Percentiles rank a stretch among this genome's conserved stretches.
Conservation (phyloP, 2,797 vertebrate genomes). For the Epinephelus coioides region DNA sequence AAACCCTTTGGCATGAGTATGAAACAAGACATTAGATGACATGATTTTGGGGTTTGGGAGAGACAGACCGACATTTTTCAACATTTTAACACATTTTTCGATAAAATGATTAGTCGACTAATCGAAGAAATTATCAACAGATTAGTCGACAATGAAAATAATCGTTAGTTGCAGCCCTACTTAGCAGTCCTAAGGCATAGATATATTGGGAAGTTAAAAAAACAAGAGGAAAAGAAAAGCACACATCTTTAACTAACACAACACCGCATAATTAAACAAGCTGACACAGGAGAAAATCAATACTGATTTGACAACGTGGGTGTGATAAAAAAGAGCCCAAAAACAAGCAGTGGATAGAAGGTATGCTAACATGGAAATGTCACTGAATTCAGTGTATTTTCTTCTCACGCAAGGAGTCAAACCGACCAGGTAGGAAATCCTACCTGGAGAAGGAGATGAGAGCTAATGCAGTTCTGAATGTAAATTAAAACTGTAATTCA, state of each 20-base stretch:
- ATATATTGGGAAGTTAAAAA: no score
- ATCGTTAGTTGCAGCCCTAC: no score
- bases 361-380: conserved; percentile 9
- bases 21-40: no score
- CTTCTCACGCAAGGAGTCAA: neutral
- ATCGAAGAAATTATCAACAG: no score
- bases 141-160: no score
- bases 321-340: conserved; percentile 6
- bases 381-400: conserved; percentile 1
- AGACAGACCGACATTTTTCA: no score
- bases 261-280: neutral
- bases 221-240: neutral
- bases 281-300: neutral
- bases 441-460: neutral
- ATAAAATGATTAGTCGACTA: no score
- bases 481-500: conserved; percentile 6
- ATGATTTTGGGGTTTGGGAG: no score
- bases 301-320: neutral
- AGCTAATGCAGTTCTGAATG: neutral
- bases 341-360: neutral
- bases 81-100: no score
- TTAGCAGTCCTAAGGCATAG: no score
- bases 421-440: neutral
- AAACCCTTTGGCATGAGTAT: no score
- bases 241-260: neutral